Evolutionary conservation across 2,113 vertebrate species (phyloP).

Genomic region (Cynocephalus volans): DNA sequence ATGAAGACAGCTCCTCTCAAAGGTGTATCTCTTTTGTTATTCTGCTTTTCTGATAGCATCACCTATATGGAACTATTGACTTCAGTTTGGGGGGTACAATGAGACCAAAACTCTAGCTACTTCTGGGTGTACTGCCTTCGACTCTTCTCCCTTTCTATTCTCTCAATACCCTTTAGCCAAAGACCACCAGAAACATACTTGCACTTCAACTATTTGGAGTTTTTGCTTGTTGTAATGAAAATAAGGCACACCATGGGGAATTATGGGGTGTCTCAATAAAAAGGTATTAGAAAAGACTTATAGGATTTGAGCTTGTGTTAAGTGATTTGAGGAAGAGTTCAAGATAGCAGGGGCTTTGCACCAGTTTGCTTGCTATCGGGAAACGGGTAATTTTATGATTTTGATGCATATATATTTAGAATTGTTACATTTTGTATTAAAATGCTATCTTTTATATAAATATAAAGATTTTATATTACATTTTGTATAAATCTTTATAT

Average conservation of each 20-base stretch:
- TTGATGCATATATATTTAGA: neutral
- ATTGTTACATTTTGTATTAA: too few species aligned
- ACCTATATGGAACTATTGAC: neutral
- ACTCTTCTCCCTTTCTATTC: neutral
- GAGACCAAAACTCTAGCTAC: neutral
- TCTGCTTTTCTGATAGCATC: neutral
- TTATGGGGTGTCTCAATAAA: neutral
- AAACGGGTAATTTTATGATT: slow-evolving; percentile 29
- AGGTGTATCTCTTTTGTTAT: neutral
- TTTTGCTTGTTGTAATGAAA: neutral
- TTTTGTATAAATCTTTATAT: too few species aligned
- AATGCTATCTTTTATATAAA: too few species aligned
- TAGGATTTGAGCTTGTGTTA: neutral
- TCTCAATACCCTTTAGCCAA: neutral
- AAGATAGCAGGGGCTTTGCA: neutral
- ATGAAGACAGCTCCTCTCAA: neutral
- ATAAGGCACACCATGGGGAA: neutral
- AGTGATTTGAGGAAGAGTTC: neutral
- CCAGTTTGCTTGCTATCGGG: neutral
- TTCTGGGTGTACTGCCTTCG: neutral
- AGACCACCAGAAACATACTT: neutral
- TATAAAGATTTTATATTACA: too few species aligned
- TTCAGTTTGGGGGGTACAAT: neutral
- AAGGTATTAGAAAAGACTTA: neutral
- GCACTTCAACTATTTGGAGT: neutral